Base-by-base conservation (phyloP, 2,888 invertebrate genomes). In the Nephrocerus scutellatus region DNA sequence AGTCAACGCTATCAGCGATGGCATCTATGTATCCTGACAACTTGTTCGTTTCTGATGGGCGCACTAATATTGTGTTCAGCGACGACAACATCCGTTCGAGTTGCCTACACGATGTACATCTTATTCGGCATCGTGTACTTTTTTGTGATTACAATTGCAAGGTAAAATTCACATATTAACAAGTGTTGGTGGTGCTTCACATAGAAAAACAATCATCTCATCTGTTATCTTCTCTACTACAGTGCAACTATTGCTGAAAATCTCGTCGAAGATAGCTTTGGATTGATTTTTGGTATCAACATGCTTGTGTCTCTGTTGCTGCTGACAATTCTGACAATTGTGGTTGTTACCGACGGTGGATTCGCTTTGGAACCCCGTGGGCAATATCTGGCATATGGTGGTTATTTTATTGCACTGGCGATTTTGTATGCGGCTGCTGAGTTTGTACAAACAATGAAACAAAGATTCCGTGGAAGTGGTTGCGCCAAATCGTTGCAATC, bases 201-300 rank as follows among this genome's bases (percentile, higher is more conserved):
- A n/a, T n/a, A n/a, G n/a, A n/a, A n/a, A n/a, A n/a, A n/a, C n/a
- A n/a, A n/a, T n/a, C n/a, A n/a, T n/a, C n/a, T n/a, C n/a, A n/a
- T n/a, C n/a, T n/a, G n/a, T n/a, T n/a, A n/a, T n/a, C n/a, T n/a
- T n/a, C n/a, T n/a, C n/a, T n/a, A n/a, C n/a, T n/a, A n/a, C n/a
- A 79, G 83, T 57, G 78, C 79, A 25, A 82, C 84, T 63, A 79
- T 88, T 20, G 86, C 86, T 1, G 79, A 80, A 55, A 70, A 74
- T 50, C 72, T 87, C 46, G 69, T 73, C 14, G 76, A 79, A 38
- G 81, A 84, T 48, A 82, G 82, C 62, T 84, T 82, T 60, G 86
- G 82, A 4, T 68, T 88, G 32, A 76, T 88, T 30, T 86, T 86
- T 62, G 87, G 87, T 16, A 69, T 84, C 30, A 87, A 86, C 56